Conservation (phyloP, 2,797 vertebrate genomes). For the Esox masquinongy region DNA sequence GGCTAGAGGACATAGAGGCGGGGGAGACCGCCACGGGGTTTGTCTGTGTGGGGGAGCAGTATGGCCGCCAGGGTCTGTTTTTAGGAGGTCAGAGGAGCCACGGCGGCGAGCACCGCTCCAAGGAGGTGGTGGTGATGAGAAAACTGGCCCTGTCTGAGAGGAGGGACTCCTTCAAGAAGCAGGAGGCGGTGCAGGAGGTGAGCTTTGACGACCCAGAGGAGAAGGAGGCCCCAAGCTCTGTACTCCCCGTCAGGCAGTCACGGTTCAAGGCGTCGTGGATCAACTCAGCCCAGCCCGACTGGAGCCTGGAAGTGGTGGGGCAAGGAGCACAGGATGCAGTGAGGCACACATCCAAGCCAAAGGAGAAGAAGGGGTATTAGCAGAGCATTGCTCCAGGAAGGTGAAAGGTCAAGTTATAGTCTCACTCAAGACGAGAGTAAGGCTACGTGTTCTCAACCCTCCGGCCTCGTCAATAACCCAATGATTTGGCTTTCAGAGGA, state of each 20-base stretch:
- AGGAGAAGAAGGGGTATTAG: conserved; percentile 70
- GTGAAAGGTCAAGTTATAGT: conserved; percentile 18
- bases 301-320: conserved; percentile 41
- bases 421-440: conserved; percentile 21
- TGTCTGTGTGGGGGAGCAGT: conserved; percentile 69
- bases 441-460: conserved; percentile 29
- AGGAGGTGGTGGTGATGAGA: conserved; percentile 86
- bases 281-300: conserved; percentile 39
- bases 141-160: conserved; percentile 87
- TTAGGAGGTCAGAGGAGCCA: conserved; percentile 53
- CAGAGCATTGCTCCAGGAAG: background rate
- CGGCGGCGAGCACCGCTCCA: conserved; percentile 63
- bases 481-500: too few species aligned
- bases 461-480: conserved; percentile 17
- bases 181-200: conserved; percentile 91
- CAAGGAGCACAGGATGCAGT: conserved; percentile 43
- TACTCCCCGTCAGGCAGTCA: conserved; percentile 35
- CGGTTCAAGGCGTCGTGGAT: conserved; percentile 71
- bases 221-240: conserved; percentile 46
- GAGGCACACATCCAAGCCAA: conserved; percentile 56
- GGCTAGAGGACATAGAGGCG: conserved; percentile 58
- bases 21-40: conserved; percentile 60
- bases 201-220: conserved; percentile 83
- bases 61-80: conserved; percentile 63
- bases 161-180: conserved; percentile 92